Percentiles rank a stretch among this genome's conserved stretches.
Evolutionary conservation across 1,140 invertebrate species (phyloP).

Genomic region (Pogonomyrmex barbatus): DNA sequence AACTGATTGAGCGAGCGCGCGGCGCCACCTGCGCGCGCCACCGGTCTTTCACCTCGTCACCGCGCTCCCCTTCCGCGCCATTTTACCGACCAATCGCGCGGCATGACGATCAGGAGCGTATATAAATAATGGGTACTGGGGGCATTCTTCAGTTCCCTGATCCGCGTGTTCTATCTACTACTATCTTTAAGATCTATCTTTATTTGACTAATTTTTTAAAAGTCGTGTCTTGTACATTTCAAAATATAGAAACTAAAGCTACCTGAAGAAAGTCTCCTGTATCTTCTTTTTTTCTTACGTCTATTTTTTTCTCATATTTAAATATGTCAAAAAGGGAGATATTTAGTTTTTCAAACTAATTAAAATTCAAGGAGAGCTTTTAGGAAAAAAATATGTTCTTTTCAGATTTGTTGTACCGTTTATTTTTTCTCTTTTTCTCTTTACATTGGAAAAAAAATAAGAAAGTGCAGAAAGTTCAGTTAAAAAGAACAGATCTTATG

Average conservation of each 20-base stretch:
- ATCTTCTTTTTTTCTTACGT: too few species aligned
- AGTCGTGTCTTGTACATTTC: too few species aligned
- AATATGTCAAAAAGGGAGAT: too few species aligned
- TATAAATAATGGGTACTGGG: too few species aligned
- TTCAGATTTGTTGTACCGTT: too few species aligned
- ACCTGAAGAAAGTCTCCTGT: too few species aligned
- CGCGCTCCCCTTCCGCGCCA: background rate
- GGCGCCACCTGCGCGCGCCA: conserved; percentile 75
- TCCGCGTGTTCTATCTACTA: background rate
- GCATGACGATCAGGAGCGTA: background rate
- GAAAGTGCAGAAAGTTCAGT: too few species aligned
- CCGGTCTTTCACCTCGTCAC: conserved; percentile 65
- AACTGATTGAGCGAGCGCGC: conserved; percentile 65
- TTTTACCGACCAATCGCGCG: background rate
- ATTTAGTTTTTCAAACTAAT: background rate
- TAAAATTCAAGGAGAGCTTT: background rate
- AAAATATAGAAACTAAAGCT: too few species aligned
- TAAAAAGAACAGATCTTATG: background rate
- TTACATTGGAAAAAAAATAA: background rate
- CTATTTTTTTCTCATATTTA: too few species aligned
- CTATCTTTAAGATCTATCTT: too few species aligned
- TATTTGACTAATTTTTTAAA: too few species aligned
- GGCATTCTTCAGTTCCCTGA: background rate
- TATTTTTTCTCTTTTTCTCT: too few species aligned
- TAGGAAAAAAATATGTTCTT: background rate